phyloP scores from a whole-genome alignment of 1,140 invertebrate species.

The Heterodera schachtii region DNA sequence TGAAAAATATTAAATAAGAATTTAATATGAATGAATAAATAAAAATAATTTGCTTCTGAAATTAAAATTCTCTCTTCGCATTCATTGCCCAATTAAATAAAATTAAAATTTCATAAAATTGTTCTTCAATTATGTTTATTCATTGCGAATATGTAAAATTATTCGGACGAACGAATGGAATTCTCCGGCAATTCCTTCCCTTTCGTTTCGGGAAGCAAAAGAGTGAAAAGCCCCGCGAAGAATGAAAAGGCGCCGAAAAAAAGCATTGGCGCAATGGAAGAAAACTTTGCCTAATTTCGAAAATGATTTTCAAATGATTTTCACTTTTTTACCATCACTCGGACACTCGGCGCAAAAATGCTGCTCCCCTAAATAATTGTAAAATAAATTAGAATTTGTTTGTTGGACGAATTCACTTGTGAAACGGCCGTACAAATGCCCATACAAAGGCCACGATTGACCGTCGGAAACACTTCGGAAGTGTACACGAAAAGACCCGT shows the following conservation, averaged over 20 bases:
- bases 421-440: conserved; percentile 37
- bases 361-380: neutral
- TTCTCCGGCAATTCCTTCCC: conserved; percentile 16
- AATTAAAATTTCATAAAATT: too few relatives aligned
- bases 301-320: neutral
- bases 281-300: neutral
- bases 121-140: too few relatives aligned
- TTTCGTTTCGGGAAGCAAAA: conserved; percentile 6
- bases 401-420: neutral
- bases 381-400: neutral
- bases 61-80: too few relatives aligned
- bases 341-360: neutral
- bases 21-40: too few relatives aligned
- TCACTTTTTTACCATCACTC: neutral
- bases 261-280: neutral
- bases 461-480: conserved; percentile 46
- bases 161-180: neutral
- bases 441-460: conserved; percentile 43
- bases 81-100: too few relatives aligned
- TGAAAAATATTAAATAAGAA: too few relatives aligned
- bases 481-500: conserved; percentile 50
- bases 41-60: too few relatives aligned
- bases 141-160: too few relatives aligned
- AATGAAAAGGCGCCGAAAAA: neutral
- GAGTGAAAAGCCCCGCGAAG: neutral